Percentiles rank a stretch among this genome's conserved stretches.
Conservation (phyloP, 2,113 vertebrate species). For the Geococcyx californianus region DNA sequence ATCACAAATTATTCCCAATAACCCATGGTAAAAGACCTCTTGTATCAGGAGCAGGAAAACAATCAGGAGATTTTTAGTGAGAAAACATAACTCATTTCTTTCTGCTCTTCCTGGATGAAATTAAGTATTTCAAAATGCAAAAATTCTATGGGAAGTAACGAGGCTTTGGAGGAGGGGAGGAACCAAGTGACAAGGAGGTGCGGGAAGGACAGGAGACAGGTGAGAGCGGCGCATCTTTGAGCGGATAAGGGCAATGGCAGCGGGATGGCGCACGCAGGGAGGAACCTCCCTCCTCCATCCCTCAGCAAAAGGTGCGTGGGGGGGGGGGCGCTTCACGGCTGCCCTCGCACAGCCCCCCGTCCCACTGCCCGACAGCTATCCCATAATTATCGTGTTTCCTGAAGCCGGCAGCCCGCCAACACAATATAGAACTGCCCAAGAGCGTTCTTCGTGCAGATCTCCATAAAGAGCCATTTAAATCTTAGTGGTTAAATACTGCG, state of each 20-base stretch:
- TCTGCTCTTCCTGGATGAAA: constrained; percentile 25
- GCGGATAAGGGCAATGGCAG: not conserved
- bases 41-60: not conserved
- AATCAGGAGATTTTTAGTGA: constrained; percentile 22
- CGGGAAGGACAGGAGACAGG: not conserved
- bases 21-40: constrained; percentile 56
- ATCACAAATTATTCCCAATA: constrained; percentile 67
- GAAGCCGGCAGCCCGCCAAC: not conserved
- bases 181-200: not conserved
- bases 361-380: not conserved
- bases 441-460: not conserved
- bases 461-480: constrained; percentile 39
- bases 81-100: constrained; percentile 41
- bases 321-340: not conserved
- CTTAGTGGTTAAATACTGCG: constrained; percentile 2
- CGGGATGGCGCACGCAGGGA: not conserved
- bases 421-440: not conserved
- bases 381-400: not conserved
- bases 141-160: not conserved
- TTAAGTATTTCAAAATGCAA: not conserved
- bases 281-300: not conserved
- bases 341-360: not conserved
- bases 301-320: not conserved
- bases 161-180: not conserved
- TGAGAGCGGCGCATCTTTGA: not conserved